Evolutionary conservation across 2,888 invertebrate genomes (phyloP), one percentile per base, ranked within the genome.

Genomic region (Drosophila rellima): DNA sequence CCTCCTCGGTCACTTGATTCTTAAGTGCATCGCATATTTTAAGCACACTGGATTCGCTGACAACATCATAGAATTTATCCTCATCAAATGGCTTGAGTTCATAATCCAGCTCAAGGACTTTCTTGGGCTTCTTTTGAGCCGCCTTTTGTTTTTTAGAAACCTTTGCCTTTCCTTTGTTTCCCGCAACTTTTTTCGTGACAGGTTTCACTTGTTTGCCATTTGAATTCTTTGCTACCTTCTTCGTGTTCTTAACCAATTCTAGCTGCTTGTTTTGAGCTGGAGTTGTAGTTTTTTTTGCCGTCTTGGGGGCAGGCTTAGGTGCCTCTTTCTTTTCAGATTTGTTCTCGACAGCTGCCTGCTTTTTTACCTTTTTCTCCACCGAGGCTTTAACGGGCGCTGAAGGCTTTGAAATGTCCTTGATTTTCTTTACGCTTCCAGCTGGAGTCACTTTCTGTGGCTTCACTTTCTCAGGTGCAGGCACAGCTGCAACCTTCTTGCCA

Each of bases 41-140:
- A 4, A 75, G 77, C 2, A 92, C 77, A 50, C 88, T 92, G 0
- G 82, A 62, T 20, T 62, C 29, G 33, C 50, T 82, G 0, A 92
- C 75, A 40, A 91, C 90, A 1, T 77, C 54, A 13, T 83, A 67
- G 44, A 91, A 92, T 47, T 80, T 78, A 0, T 86, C 78, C 39
- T 91, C 90, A 65, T 92, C 89, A 15, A 90, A 92, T 3, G 87
- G 68, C 31, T 83, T 63, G 0, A 89, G 51, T 29, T 91, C 90
- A 18, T 68, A 87, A 7, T 70, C 31, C 17, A 82, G 35, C 13
- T 69, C 64, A 2, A 69, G 31, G 1, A 55, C 40, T 20, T 44
- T 70, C 26, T 68, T 61, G 23, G 50, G 26, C 47, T 75, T 73
- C 51, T 78, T 67, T 13, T 55, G 35, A 2, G 1, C 31, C 4